phyloP scores from a whole-genome alignment of 2,888 invertebrate species.

The Nomada flava region DNA sequence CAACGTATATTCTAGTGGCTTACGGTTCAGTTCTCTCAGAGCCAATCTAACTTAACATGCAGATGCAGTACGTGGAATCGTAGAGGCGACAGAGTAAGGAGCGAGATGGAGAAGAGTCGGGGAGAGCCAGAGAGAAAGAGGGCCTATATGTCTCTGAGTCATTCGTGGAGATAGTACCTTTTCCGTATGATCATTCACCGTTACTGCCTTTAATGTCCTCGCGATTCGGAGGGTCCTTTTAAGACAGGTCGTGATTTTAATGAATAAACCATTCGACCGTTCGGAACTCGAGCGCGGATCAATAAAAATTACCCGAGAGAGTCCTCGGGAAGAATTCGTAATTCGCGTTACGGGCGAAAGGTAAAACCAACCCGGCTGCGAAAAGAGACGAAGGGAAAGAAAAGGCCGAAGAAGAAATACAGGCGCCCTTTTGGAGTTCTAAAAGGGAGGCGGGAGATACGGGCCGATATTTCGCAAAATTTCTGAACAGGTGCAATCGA shows the following conservation, averaged over 20 bases:
- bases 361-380: neutral
- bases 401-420: neutral
- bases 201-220: slow-evolving; percentile 51
- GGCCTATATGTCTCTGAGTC: slow-evolving; percentile 55
- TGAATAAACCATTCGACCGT: slow-evolving; percentile 30
- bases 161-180: slow-evolving; percentile 55
- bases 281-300: neutral
- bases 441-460: slow-evolving; percentile 22
- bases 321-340: neutral
- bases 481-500: slow-evolving; percentile 37
- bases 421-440: neutral
- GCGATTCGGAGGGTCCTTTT: slow-evolving; percentile 34
- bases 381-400: neutral
- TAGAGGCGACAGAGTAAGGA: slow-evolving; percentile 50
- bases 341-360: neutral
- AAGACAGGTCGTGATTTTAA: slow-evolving; percentile 40
- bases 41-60: slow-evolving; percentile 78
- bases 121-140: slow-evolving; percentile 16
- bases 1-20: slow-evolving; percentile 70
- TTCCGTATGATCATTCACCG: slow-evolving; percentile 52
- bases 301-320: slow-evolving; percentile 25
- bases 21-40: slow-evolving; percentile 76
- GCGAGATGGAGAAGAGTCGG: neutral
- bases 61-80: slow-evolving; percentile 76
- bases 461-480: slow-evolving; percentile 46